Evolutionary conservation across 2,888 invertebrate species (phyloP).

Genomic region (Hydrotaea diabolus): DNA sequence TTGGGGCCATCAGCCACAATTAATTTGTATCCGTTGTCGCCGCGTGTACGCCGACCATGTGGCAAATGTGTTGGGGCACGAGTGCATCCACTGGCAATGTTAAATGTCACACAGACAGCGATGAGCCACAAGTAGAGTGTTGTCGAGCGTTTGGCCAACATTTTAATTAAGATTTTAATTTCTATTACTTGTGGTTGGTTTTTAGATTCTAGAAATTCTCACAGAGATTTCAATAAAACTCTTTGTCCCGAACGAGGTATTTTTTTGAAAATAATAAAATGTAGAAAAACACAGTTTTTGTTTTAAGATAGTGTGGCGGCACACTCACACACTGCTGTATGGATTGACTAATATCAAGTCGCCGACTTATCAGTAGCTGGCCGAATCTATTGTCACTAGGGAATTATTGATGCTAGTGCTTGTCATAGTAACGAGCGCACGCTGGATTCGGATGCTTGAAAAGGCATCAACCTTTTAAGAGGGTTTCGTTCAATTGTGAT

Average conservation of each 20-base stretch:
- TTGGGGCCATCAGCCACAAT: conserved; percentile 89
- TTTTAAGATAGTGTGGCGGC: conserved; percentile 6
- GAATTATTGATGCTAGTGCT: conserved; percentile 4
- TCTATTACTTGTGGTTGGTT: background rate
- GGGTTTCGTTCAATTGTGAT: conserved; percentile 44
- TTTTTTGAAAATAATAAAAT: conserved; percentile 7
- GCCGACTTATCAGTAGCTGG: background rate
- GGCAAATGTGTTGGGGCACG: conserved; percentile 78
- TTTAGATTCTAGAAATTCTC: background rate
- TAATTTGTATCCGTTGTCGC: conserved; percentile 93
- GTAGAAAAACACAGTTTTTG: too few species aligned
- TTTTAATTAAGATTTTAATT: conserved; percentile 55
- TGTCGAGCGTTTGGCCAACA: conserved; percentile 60
- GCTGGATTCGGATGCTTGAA: conserved; percentile 25
- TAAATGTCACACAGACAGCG: conserved; percentile 71
- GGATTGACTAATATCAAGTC: conserved; percentile 28
- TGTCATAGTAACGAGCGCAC: conserved; percentile 16
- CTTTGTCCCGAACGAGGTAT: conserved; percentile 12
- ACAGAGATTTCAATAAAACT: background rate
- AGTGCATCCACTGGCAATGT: conserved; percentile 76
- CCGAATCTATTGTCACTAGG: conserved; percentile 36
- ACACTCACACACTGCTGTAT: background rate
- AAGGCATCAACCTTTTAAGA: conserved; percentile 63
- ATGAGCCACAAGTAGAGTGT: conserved; percentile 69
- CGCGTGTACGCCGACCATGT: conserved; percentile 84